Conservation (phyloP, 2,113 vertebrate genomes). For the Strix aluco region DNA sequence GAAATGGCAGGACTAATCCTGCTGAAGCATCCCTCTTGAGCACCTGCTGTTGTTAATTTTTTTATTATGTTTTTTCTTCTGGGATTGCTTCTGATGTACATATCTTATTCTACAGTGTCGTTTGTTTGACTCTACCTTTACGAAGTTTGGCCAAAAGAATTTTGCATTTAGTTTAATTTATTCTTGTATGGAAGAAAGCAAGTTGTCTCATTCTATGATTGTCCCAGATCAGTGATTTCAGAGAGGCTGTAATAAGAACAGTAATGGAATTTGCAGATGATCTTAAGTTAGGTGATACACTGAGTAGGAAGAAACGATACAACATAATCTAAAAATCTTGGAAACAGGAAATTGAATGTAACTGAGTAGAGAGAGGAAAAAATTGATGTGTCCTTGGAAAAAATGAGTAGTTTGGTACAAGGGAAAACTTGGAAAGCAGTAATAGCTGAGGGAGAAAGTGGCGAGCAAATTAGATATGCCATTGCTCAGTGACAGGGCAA, state of each 20-base stretch:
- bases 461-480: background rate
- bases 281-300: background rate
- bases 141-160: background rate
- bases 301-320: background rate
- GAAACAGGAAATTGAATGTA: background rate
- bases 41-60: background rate
- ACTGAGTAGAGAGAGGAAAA: background rate
- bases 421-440: background rate
- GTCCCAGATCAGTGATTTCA: background rate
- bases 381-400: background rate
- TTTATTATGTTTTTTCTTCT: background rate
- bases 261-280: background rate
- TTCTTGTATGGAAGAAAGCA: background rate
- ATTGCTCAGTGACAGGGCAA: background rate
- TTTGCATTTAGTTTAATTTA: background rate
- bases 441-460: background rate
- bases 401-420: background rate
- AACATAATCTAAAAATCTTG: background rate
- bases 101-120: background rate
- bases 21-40: background rate
- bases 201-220: background rate
- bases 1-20: constrained; percentile 8
- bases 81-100: background rate
- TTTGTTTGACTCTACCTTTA: background rate
- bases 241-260: background rate